Base-by-base conservation (phyloP, 2,888 invertebrate species). In the Drosophila koepferae region DNA sequence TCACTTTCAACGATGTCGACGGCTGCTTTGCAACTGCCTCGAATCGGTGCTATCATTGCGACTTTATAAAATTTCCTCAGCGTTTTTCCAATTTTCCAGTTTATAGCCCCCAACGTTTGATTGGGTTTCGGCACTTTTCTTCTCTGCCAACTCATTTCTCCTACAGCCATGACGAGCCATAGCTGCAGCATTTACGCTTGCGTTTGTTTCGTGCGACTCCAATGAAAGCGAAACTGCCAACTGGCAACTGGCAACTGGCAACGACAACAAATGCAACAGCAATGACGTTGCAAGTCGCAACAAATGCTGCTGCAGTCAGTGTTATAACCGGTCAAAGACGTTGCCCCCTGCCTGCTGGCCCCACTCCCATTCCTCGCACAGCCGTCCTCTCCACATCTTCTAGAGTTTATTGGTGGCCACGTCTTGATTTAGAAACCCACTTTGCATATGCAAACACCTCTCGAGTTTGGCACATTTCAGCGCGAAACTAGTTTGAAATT, bases 21-120 rank as follows among this genome's bases (percentile, higher is more conserved):
- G 78, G 70, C 64, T 84, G 76, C 72, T 65, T 74, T 54, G 73
- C 79, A 82, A 89, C 90, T 89, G 88, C 70, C 66, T 54, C 63
- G 72, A 71, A 63, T 49, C 28, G 61, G 64, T 58, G 74, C 63
- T 76, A 75, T 70, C 84, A 74, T 76, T 71, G 80, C 61, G 79
- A 61, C 86, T 89, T 89, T 89, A 89, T 89, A 90, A 87, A 86
- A 83, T 82, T 83, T 81, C 62, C 80, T 61, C 64, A 58, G 59
- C 61, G 81, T 77, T 89, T 90, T 85, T 85, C 72, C 85, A 81
- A 80, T 89, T 89, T 86, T 89, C 88, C 90, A 89, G 82, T 86
- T 55, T 55, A 41, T 55, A 41, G 55, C 55, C 55, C 51, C 51
- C 40, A 28, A 16, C 55, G 55, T 55, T 83, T 70, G 80, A 78